These are phyloP conservation scores for Diplodus sargus DNA, from an alignment of 2,797 vertebrate genomes.

Conservation along the genomic window DNA sequence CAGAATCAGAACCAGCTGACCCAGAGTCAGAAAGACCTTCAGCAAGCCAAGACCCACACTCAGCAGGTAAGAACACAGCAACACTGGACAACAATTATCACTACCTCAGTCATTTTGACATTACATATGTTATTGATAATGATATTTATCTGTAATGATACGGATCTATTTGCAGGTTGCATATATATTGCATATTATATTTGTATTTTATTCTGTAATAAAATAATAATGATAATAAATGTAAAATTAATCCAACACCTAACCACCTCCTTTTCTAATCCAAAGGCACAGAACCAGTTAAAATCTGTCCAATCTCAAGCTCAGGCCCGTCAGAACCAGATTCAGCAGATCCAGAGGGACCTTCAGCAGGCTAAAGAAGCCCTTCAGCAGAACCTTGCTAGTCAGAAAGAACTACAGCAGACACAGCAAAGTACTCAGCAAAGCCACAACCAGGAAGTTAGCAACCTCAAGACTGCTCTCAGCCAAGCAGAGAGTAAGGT, in stretches of 20 bases:
- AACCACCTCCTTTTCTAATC: neutral
- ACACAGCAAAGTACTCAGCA: constrained; percentile 70
- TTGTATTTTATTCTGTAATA: neutral
- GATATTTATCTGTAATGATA: neutral
- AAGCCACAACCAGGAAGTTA: constrained; percentile 87
- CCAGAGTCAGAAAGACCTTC: constrained; percentile 77
- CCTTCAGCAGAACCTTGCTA: constrained; percentile 65
- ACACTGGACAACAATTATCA: neutral
- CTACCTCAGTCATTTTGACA: neutral
- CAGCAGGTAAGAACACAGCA: constrained; percentile 63
- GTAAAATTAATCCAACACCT: neutral
- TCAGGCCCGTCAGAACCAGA: constrained; percentile 75
- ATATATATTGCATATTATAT: too few relatives aligned
- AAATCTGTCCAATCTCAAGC: constrained; percentile 69
- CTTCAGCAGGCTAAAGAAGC: constrained; percentile 76
- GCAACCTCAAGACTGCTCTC: constrained; percentile 86
- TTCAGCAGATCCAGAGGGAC: constrained; percentile 74
- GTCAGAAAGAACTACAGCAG: constrained; percentile 77
- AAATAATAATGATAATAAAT: too few relatives aligned
- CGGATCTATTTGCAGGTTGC: neutral
- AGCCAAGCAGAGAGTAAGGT: constrained; percentile 88
- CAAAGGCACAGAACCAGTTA: constrained; percentile 76
- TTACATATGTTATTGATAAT: neutral
- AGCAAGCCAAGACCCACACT: constrained; percentile 72
- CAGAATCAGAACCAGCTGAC: constrained; percentile 77